Conservation (phyloP, 2,888 invertebrate genomes). For the Tenthredo mesomela region DNA sequence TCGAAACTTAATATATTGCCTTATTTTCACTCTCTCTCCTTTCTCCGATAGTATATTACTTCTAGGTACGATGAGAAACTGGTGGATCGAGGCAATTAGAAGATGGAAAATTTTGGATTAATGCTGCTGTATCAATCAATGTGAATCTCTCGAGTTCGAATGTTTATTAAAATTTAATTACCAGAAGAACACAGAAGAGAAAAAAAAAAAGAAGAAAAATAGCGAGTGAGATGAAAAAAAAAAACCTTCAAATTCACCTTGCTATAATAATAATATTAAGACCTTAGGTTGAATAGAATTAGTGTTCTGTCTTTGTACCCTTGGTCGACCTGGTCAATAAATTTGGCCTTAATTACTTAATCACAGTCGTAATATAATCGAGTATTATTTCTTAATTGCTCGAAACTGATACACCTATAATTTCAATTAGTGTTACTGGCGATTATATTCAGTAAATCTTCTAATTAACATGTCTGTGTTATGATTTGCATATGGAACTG, state of each 20-base stretch:
- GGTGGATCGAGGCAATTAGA: neutral
- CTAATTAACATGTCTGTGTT: conserved; percentile 59
- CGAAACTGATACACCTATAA: conserved; percentile 65
- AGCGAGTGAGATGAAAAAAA: no score
- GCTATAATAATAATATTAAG: neutral
- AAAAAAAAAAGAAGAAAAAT: no score
- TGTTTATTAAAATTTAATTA: conserved; percentile 11
- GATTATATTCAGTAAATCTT: conserved; percentile 60
- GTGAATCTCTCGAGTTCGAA: conserved; percentile 6
- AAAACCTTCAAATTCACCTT: neutral
- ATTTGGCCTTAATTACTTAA: conserved; percentile 61
- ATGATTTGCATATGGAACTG: conserved; percentile 54
- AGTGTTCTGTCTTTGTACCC: neutral
- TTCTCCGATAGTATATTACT: neutral
- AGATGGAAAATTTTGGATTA: conserved; percentile 33
- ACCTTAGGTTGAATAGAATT: neutral
- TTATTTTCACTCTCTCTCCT: neutral
- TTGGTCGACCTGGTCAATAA: conserved; percentile 17
- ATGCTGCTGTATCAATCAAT: conserved; percentile 34
- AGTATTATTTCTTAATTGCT: conserved; percentile 61
- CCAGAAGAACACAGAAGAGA: neutral
- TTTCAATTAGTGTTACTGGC: conserved; percentile 64
- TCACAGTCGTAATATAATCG: conserved; percentile 60
- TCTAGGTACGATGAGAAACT: neutral
- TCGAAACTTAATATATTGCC: conserved; percentile 32